Evolutionary conservation across 2,797 vertebrate genomes (phyloP).

Genomic region (Micropoecilia bifurca): DNA sequence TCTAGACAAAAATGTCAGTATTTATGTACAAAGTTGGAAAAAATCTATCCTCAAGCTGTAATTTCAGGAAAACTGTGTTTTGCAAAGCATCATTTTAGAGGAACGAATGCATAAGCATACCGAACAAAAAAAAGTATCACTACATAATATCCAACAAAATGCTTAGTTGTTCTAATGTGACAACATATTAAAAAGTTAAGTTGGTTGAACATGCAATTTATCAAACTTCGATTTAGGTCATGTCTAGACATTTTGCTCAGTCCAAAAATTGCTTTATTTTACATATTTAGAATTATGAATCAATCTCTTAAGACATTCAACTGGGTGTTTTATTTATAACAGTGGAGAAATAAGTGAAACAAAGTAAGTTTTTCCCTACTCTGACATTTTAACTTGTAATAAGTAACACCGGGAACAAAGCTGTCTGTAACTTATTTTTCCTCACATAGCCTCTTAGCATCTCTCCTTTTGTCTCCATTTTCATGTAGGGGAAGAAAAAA

Average conservation of each 20-base stretch:
- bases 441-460: slow-evolving; percentile 11
- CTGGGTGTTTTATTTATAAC: background rate
- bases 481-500: slow-evolving; percentile 84
- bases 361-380: slow-evolving; percentile 1
- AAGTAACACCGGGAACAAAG: slow-evolving; percentile 2
- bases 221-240: background rate
- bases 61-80: background rate
- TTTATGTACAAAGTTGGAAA: background rate
- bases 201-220: background rate
- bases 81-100: background rate
- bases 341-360: background rate
- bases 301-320: background rate
- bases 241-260: slow-evolving; percentile 23
- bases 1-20: background rate
- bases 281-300: background rate
- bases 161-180: background rate
- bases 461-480: slow-evolving; percentile 40
- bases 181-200: background rate
- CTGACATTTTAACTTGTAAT: background rate
- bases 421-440: background rate
- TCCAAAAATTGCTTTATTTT: slow-evolving; percentile 32
- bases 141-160: background rate
- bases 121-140: background rate
- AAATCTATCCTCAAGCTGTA: background rate
- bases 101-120: background rate